Base-by-base conservation (phyloP, 1,140 invertebrate species). In the Drosophila parvula region DNA sequence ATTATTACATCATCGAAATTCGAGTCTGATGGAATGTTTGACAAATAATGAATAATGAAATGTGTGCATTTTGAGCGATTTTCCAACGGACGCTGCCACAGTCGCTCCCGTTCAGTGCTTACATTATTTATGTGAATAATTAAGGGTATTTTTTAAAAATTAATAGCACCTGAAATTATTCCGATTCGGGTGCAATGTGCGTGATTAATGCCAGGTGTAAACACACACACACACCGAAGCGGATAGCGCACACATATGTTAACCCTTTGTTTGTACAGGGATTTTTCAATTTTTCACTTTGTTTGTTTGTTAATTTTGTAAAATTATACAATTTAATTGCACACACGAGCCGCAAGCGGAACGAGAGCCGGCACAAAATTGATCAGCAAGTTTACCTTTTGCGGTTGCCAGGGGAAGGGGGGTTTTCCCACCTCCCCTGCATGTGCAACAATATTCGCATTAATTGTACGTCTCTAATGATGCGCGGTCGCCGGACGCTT, bases 251-350 rank as follows among this genome's bases (percentile, higher is more conserved):
- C 55, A 50, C 74, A 65, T 74, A 59, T 84, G 73, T 63, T 76
- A 64, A 80, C 57, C 60, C 81, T 47, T 74, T 74, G 82, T 58
- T 70, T 51, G 74, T 40, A 41, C 44, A 61, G 40, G 62, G 62
- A 79, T 79, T 81, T 85, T 81, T 61, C 65, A 71, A 67, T 67
- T 75, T 75, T 75, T 65, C 71, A 65, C 51, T 58, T 59, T 76
- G 73, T 76, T 77, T 75, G 70, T 77, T 88, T 82, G 75, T 86
- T 82, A 79, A 86, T 82, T 88, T 88, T 88, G 79, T 78, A 88
- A 86, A 79, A 83, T 88, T 78, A 88, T 86, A 83, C 79, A 86
- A 86, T 86, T 86, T 83, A 86, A 86, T 86, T 88, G 83, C 63
- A 79, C 67, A 73, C 71, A 64, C 75, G 79, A 76, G 79, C 79